Evolutionary conservation across 2,888 invertebrate species (phyloP).

Genomic region (Cantharis lateralis): DNA sequence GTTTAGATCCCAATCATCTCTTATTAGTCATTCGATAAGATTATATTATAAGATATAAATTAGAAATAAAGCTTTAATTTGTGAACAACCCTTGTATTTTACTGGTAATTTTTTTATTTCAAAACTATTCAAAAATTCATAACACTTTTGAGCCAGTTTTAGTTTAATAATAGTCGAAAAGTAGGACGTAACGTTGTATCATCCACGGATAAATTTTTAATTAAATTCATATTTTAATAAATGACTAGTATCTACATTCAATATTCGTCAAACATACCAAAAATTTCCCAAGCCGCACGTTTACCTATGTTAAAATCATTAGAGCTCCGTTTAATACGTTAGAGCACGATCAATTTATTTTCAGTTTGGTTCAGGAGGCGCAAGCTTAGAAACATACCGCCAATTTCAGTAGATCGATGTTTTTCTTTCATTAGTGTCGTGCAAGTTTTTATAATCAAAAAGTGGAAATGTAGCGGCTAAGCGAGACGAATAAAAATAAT

Average conservation of each 20-base stretch:
- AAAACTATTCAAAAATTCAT: background rate
- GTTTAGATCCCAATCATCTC: no score
- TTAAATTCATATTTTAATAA: background rate
- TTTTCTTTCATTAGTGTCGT: conserved; percentile 21
- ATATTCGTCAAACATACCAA: background rate
- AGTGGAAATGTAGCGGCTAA: conserved; percentile 9
- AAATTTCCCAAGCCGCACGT: conserved; percentile 2
- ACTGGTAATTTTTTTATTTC: background rate
- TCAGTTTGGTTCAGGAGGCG: conserved; percentile 21
- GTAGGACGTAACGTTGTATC: background rate
- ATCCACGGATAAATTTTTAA: background rate
- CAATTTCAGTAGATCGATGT: conserved; percentile 28
- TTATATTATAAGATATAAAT: no score
- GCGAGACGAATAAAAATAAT: conserved; percentile 6
- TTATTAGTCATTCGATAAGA: no score
- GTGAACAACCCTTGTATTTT: background rate
- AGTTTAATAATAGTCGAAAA: background rate
- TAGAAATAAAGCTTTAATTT: background rate
- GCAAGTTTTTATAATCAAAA: conserved; percentile 3
- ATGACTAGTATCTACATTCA: background rate
- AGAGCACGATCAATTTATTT: conserved; percentile 25
- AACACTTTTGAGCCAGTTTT: background rate
- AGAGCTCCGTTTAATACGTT: conserved; percentile 18
- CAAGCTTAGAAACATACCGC: conserved; percentile 28
- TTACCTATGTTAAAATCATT: conserved; percentile 15